Conservation (phyloP, 1,140 invertebrate species). For the Megathymus violae region DNA sequence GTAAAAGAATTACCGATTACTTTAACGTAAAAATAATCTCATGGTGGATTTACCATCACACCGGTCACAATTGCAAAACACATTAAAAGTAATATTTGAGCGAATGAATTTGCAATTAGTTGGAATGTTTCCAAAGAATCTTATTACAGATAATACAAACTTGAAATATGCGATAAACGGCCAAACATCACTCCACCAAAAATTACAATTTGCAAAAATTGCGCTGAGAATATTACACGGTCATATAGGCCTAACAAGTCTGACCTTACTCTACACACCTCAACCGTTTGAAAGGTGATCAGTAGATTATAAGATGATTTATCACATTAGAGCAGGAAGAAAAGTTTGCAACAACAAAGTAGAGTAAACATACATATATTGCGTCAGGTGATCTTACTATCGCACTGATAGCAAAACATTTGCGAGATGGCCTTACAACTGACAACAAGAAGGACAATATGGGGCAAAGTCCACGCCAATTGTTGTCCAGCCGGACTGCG, state of each 20-base stretch:
- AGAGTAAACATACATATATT: conserved; percentile 21
- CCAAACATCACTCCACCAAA: conserved; percentile 12
- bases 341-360: neutral
- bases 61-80: too few relatives aligned
- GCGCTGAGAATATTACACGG: conserved; percentile 1
- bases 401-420: conserved; percentile 18
- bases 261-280: too few relatives aligned
- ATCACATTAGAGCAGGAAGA: too few relatives aligned
- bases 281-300: too few relatives aligned
- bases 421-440: conserved; percentile 12
- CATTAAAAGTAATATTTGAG: neutral
- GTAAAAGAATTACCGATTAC: too few relatives aligned
- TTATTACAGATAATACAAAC: conserved; percentile 1
- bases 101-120: conserved; percentile 4
- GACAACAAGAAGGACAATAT: conserved; percentile 43
- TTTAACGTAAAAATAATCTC: too few relatives aligned
- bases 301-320: too few relatives aligned
- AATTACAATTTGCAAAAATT: conserved; percentile 17
- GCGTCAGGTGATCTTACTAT: conserved; percentile 18
- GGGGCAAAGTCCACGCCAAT: conserved; percentile 62
- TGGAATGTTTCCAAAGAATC: conserved; percentile 12
- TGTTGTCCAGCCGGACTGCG: conserved; percentile 42
- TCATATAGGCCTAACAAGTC: neutral
- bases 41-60: too few relatives aligned
- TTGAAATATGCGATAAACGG: conserved; percentile 1